A percentile compares a stretch with the other conserved stretches of the same genome.
These are phyloP conservation scores for Acanthosepion lycidas DNA, from an alignment of 2,888 invertebrate genomes.

Conservation along the genomic window DNA sequence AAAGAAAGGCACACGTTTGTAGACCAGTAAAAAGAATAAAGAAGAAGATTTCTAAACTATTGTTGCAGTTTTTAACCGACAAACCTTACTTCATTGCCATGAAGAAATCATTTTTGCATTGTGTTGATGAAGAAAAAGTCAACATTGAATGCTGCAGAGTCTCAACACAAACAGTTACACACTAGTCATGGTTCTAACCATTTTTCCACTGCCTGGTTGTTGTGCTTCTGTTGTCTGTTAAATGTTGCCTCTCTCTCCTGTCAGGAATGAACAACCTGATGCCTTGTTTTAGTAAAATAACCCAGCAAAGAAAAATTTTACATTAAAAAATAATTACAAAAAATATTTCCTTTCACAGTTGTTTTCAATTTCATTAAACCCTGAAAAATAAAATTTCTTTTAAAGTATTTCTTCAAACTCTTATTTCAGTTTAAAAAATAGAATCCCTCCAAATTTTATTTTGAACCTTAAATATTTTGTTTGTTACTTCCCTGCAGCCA, in stretches of 20 bases:
- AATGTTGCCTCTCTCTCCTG: neutral
- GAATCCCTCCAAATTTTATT: neutral
- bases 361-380: neutral
- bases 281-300: neutral
- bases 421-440: neutral
- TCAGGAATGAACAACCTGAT: neutral
- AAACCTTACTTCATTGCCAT: neutral
- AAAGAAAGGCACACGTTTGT: neutral
- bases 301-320: neutral
- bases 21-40: neutral
- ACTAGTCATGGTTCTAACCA: neutral
- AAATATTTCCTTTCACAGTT: neutral
- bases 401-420: neutral
- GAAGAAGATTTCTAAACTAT: neutral
- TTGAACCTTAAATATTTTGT: constrained; percentile 2
- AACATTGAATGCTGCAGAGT: neutral
- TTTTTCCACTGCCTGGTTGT: constrained; percentile 4
- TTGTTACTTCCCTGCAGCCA: neutral
- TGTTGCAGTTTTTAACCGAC: neutral
- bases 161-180: neutral
- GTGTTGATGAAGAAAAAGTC: neutral
- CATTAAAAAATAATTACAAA: neutral
- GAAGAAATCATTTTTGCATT: neutral
- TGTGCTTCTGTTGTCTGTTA: neutral
- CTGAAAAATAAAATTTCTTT: neutral